Evolutionary conservation across 2,888 invertebrate genomes (phyloP), one percentile per base, ranked within the genome.

Genomic region (Stenodema calcarata): DNA sequence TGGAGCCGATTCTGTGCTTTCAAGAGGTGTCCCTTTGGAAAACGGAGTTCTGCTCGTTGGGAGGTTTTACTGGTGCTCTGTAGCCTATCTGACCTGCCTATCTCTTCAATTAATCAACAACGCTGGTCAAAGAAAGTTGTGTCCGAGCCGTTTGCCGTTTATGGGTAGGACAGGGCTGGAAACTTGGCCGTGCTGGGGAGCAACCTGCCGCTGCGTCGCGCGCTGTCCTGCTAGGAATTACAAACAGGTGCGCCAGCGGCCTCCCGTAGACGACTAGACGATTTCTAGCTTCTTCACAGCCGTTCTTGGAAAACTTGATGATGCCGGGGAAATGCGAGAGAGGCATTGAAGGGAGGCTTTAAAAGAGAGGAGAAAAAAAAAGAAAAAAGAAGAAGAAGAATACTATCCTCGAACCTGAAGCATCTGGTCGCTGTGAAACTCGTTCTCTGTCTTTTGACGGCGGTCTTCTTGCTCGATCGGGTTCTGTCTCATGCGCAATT

Each of bases 51-150:
- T 35, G 76, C 42, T 76, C 42, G 76, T 76, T 76, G 76, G 41
- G 76, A 42, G 76, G 76, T 42, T 76, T 23, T 30, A 28, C 70
- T 79, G 69, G 62, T 50, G 54, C 30, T 27, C 80, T 50, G 44
- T 80, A 50, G 73, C 47, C 80, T 81, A 54, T 62, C 69, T 62
- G 50, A 50, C 28, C 83, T 28, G 41, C 70, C 73, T 70, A 83
- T 83, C 83, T 83, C 83, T 83, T 83, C 83, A 83, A 83, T 83
- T 83, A 83, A 83, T 83, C 83, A 83, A 83, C 83, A 42, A 44
- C 83, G 70, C 70, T 73, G 83, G 50, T 69, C 83, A 83, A 83
- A 83, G 83, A 83, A 83, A 83, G 83, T 83, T 83, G 83, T 83
- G 83, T 44, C 70, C 70, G n/a, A 69, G 70, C 70, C 18, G 23